A percentile compares a stretch with the other conserved stretches of the same genome.
Evolutionary conservation across 2,113 vertebrate genomes (phyloP).

Genomic region (Typhlomys cinereus): DNA sequence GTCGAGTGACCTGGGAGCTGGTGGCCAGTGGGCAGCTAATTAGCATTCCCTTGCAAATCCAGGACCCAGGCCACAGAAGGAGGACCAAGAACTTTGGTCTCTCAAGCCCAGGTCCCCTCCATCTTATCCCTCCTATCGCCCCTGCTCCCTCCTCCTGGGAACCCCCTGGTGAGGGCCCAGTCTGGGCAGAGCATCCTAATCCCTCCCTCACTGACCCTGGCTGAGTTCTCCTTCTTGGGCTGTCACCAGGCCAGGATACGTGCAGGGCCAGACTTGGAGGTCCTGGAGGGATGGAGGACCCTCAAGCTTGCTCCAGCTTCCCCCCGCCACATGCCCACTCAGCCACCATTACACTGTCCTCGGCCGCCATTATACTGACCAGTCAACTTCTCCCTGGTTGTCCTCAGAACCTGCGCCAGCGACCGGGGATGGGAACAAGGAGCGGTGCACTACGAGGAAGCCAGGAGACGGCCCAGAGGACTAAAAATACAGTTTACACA

Average conservation of each 20-base stretch:
- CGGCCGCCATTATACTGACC: neutral
- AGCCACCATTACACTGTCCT: neutral
- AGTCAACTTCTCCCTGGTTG: constrained; percentile 47
- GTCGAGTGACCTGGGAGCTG: neutral
- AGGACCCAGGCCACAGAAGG: neutral
- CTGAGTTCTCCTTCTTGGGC: neutral
- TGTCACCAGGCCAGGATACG: neutral
- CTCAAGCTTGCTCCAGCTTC: neutral
- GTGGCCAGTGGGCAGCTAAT: neutral
- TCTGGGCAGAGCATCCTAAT: neutral
- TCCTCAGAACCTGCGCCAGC: neutral
- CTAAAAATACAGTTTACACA: constrained; percentile 32
- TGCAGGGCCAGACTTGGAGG: neutral
- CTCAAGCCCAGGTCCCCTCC: neutral
- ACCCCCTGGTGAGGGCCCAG: neutral
- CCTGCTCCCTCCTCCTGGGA: neutral
- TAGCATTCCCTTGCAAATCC: neutral
- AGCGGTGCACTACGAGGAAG: constrained; percentile 30
- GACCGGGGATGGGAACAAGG: constrained; percentile 11
- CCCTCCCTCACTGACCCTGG: neutral
- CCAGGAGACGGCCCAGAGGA: constrained; percentile 28
- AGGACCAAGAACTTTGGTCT: neutral
- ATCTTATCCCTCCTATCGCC: neutral
- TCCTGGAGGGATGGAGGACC: neutral
- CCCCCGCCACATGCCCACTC: neutral